Base-by-base conservation (phyloP, 2,888 invertebrate genomes). In the Pterostichus niger region DNA sequence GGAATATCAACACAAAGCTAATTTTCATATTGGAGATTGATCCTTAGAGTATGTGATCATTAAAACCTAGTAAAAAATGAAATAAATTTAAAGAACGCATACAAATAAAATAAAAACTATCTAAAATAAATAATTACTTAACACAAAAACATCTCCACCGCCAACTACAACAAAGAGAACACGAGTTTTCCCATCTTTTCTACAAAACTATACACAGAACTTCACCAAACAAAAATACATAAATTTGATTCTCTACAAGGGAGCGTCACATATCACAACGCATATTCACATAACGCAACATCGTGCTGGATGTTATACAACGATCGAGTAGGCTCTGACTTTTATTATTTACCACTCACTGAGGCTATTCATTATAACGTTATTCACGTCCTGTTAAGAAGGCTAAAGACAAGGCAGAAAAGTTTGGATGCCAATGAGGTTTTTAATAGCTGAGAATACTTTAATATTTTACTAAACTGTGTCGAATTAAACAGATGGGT, bases 201-300 rank as follows among this genome's bases (percentile, higher is more conserved):
- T 71, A 71, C 44, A 71, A 46, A 40, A 44, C 68, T 71, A 71
- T 44, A 71, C 68, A 71, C 44, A 68, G 40, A 68, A 44, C 68
- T 13, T 13, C 31, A 17, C 44, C 17, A 44, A 71, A 71, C 68
- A 44, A 71, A 71, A 71, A 71, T 71, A 71, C 68, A 71, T 71
- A 71, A 71, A 71, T 71, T 71, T n/a, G 9, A 15, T 24, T 17
- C 44, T 15, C 1, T 9, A 9, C 11, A 24, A 17, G 44, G 44
- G 68, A 11, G 68, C 11, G 15, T 56, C 68, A 71, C 44, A 71
- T 71, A 71, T 71, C 68, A 71, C 68, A 40, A 7, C 17, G 17
- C 68, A 17, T 44, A 71, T 71, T 71, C 44, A 71, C 68, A 71
- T 71, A 71, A 71, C 68, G 17, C 56, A 71, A 71, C 68, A 64